Percentiles rank a stretch among this genome's conserved stretches.
phyloP scores from a whole-genome alignment of 2,888 invertebrate genomes.

The Gisinianus flammeolus region DNA sequence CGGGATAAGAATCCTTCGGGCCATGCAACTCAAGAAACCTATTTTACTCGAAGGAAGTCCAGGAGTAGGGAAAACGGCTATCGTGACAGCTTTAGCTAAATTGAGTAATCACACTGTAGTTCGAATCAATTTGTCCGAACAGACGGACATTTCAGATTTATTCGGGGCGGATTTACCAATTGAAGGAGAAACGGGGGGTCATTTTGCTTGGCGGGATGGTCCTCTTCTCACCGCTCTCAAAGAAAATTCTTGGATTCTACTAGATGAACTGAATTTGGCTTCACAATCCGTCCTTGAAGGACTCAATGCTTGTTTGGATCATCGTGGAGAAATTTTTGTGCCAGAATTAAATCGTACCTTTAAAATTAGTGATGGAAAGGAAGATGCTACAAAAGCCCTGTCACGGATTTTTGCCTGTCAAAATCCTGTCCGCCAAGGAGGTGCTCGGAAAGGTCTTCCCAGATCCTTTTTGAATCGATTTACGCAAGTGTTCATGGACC shows the following conservation, averaged over 20 bases:
- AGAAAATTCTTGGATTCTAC: constrained; percentile 91
- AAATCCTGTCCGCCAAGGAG: constrained; percentile 95
- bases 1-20: constrained; percentile 81
- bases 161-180: constrained; percentile 98
- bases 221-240: constrained; percentile 91
- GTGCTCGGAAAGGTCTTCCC: constrained; percentile 92
- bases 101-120: constrained; percentile 46
- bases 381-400: not conserved
- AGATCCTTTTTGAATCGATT: constrained; percentile 97
- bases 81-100: constrained; percentile 67
- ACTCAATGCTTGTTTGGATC: constrained; percentile 97
- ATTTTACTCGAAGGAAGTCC: constrained; percentile 96
- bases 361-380: constrained; percentile 64
- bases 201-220: constrained; percentile 96
- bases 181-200: constrained; percentile 81
- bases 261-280: constrained; percentile 96
- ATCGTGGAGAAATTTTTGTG: constrained; percentile 92
- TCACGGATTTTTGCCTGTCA: constrained; percentile 97
- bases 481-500: constrained; percentile 76
- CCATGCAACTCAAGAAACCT: constrained; percentile 81
- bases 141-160: constrained; percentile 96
- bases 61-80: constrained; percentile 97
- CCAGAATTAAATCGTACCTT: constrained; percentile 92
- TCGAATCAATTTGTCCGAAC: constrained; percentile 96
- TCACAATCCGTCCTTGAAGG: constrained; percentile 99